These are phyloP conservation scores for Myotis yumanensis DNA, from an alignment of 2,113 vertebrate genomes.

Conservation along the genomic window DNA sequence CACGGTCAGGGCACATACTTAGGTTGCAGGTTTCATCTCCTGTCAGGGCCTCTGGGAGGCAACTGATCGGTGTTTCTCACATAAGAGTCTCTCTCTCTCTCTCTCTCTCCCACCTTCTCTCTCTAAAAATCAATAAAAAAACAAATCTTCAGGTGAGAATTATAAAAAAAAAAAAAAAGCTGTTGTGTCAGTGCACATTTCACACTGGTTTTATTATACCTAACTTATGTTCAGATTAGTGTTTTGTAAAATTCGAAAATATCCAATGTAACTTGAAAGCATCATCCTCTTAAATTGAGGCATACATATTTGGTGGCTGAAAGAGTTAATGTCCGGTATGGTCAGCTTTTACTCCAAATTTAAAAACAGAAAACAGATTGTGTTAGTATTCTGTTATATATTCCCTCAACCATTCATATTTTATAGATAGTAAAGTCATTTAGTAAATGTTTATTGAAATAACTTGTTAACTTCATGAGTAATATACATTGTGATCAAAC, in stretches of 20 bases:
- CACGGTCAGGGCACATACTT: neutral
- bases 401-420: neutral
- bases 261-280: neutral
- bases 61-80: no score
- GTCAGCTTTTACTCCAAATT: neutral
- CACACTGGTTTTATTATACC: neutral
- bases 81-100: no score
- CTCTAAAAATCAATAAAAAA: no score
- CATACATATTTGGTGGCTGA: neutral
- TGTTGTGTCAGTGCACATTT: neutral
- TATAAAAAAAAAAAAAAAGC: neutral
- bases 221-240: neutral
- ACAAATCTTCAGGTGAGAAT: neutral
- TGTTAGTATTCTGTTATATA: neutral
- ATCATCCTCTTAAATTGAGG: neutral
- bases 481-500: neutral
- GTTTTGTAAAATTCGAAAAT: neutral
- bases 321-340: neutral
- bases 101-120: neutral
- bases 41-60: neutral
- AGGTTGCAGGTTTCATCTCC: neutral
- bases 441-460: conserved; percentile 24
- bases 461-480: neutral
- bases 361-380: neutral
- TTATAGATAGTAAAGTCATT: neutral